Base-by-base conservation (phyloP, 2,113 vertebrate genomes). In the Helogale parvula region DNA sequence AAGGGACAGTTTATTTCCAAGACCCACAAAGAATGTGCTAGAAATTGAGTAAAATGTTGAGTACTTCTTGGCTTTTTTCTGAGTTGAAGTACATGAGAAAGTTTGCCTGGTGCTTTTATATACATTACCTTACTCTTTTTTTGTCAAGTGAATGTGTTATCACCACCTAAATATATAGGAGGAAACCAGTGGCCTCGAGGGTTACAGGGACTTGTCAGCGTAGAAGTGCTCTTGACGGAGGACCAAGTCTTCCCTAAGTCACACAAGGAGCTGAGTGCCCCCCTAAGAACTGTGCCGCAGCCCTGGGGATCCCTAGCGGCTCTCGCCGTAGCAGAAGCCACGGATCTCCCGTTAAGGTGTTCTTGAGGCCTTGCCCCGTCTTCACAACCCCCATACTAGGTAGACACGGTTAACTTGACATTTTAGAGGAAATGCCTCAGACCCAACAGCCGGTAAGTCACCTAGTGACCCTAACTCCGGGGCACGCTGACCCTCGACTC, bases 11-110 rank as follows among this genome's bases (percentile, higher is more conserved):
- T 79, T 92, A 71, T 77, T 96, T 96, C 72, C 79, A 88, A 71
- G 29, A 29, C 47, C 47, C 57, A 94, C 47, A 45, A 65, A 69
- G 85, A 88, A 52, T 9, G 5, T 68, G 23, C 27, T 84, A 76
- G 68, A 92, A 72, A 72, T 52, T 66, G 85, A 93, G 90, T 80
- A 66, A 72, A 88, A 72, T 31, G 41, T 71, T 65, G 45, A 89
- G 23, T 86, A 71, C 23, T 35, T 86, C 82, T 25, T 7, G 66
- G 17, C 33, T 92, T 89, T 66, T 93, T 50, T 38, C 38, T 76
- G 68, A 74, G n/a, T 80, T 52, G 65, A 90, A 74, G 7, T 41
- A 8, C 17, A 12, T 45, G 45, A 52, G 82, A 81, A 80, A 93
- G 50, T 65, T 90, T 52, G 41, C 50, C 9, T 35, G 57, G 82